Base-by-base conservation (phyloP, 2,888 invertebrate species). In the Seira sanloemensis region DNA sequence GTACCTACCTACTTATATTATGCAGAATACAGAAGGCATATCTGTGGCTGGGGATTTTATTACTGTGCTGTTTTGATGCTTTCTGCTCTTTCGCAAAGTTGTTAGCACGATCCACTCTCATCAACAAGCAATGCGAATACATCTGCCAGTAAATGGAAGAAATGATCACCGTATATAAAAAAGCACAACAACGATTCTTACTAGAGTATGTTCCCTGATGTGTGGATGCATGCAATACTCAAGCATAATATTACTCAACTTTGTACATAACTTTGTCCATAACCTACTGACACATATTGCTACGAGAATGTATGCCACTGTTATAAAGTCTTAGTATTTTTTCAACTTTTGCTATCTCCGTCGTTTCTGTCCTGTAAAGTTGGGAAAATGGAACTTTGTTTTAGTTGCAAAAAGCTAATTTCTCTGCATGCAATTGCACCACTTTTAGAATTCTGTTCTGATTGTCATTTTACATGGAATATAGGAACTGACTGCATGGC, bases 271-370 rank as follows among this genome's bases (percentile, higher is more conserved):
- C 79, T 80, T 86, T 89, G 88, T 87, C 89, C 88, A 86, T 88
- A 88, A 89, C 89, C 89, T 86, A 88, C 88, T 88, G 88, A 88
- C 88, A 88, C 88, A 88, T 84, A 85, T 87, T 72, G 69, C 50
- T 79, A 80, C 65, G 78, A 67, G 74, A 85, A 82, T 82, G 82
- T 82, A 82, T 82, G 82, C 82, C 82, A 82, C 82, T 77, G 77
- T 72, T 82, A 73, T 58, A 73, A 46, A 27, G 9, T 72, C 46
- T 66, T 65, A 72, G 75, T 65, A 67, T 65, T 23, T 66, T 65
- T 18, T 25, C 74, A 25, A 18, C 62, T 74, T 74, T 62, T 21
- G 74, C 74, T 62, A 74, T 50, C 18, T 54, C 23, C 54, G 24
- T 50, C n/a, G n/a, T 18, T 50, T 50, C 16, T 50, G 50, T 12